phyloP scores from a whole-genome alignment of 1,140 invertebrate genomes.

The Wasmannia auropunctata region DNA sequence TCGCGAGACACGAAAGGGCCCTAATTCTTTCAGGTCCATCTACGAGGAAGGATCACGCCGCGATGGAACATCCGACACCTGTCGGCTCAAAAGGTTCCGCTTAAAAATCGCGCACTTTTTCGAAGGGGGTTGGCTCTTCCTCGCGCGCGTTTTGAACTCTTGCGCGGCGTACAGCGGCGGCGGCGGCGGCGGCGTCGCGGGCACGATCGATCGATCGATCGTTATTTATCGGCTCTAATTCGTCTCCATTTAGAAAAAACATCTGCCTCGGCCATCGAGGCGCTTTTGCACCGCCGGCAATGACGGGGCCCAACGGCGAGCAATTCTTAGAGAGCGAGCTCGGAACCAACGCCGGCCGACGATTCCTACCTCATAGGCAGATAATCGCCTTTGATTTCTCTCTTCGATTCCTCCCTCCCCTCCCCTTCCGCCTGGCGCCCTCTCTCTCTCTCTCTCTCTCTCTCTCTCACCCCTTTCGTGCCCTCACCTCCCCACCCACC shows the following conservation, averaged over 20 bases:
- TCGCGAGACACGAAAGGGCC: slow-evolving; percentile 7
- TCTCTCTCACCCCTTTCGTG: slow-evolving; percentile 56
- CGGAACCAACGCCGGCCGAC: slow-evolving; percentile 75
- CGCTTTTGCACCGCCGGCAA: slow-evolving; percentile 68
- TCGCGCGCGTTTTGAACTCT: not conserved
- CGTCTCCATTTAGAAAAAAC: slow-evolving; percentile 73
- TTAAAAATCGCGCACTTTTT: slow-evolving; percentile 18
- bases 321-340: slow-evolving; percentile 77
- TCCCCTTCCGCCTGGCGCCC: slow-evolving; percentile 25
- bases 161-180: not conserved
- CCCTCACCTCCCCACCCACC: slow-evolving; percentile 16
- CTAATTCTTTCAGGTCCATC: not conserved
- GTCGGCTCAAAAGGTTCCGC: slow-evolving; percentile 32
- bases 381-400: slow-evolving; percentile 86
- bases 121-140: not conserved
- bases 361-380: slow-evolving; percentile 85
- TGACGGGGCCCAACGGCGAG: slow-evolving; percentile 74
- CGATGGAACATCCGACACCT: slow-evolving; percentile 44
- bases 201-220: slow-evolving; percentile 58
- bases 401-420: slow-evolving; percentile 82
- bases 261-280: slow-evolving; percentile 64
- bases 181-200: slow-evolving; percentile 10
- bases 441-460: slow-evolving; percentile 65
- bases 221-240: slow-evolving; percentile 71
- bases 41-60: not conserved